Percentiles rank a stretch among this genome's conserved stretches.
Evolutionary conservation across 2,797 vertebrate species (phyloP).

Genomic region (Artibeus lituratus): DNA sequence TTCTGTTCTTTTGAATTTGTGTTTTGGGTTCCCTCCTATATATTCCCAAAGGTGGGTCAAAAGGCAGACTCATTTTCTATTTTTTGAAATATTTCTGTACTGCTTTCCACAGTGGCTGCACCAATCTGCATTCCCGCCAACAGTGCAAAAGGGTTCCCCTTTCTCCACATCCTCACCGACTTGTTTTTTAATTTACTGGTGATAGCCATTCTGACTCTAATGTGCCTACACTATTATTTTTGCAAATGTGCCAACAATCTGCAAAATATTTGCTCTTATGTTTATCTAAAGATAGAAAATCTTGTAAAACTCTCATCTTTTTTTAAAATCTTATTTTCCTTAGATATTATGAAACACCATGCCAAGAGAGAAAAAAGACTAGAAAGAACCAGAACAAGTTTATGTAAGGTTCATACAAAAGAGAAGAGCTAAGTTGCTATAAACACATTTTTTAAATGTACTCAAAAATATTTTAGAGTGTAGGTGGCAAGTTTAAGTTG

Average conservation of each 20-base stretch:
- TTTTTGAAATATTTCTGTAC: too few relatives aligned
- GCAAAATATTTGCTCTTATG: slow-evolving; percentile 28
- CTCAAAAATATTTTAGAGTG: slow-evolving; percentile 42
- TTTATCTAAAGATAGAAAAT: slow-evolving; percentile 20
- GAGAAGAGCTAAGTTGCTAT: background rate
- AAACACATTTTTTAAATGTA: slow-evolving; percentile 41
- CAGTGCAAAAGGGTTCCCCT: too few relatives aligned
- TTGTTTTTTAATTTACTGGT: too few relatives aligned
- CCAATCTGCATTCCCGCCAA: too few relatives aligned
- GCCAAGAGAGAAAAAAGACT: background rate
- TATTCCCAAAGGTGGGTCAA: too few relatives aligned
- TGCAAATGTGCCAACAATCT: background rate
- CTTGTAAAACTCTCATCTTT: background rate
- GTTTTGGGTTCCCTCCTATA: too few relatives aligned
- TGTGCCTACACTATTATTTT: background rate
- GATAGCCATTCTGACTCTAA: too few relatives aligned
- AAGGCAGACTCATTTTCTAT: too few relatives aligned
- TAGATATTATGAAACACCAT: background rate
- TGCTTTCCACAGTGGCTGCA: too few relatives aligned
- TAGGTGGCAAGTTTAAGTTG: slow-evolving; percentile 46
- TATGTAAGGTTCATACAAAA: slow-evolving; percentile 17
- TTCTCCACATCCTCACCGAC: too few relatives aligned
- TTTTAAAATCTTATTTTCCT: background rate
- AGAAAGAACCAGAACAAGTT: background rate
- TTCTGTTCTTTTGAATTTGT: too few relatives aligned